Evolutionary conservation across 2,113 vertebrate genomes (phyloP).

Genomic region (Scortum barcoo): DNA sequence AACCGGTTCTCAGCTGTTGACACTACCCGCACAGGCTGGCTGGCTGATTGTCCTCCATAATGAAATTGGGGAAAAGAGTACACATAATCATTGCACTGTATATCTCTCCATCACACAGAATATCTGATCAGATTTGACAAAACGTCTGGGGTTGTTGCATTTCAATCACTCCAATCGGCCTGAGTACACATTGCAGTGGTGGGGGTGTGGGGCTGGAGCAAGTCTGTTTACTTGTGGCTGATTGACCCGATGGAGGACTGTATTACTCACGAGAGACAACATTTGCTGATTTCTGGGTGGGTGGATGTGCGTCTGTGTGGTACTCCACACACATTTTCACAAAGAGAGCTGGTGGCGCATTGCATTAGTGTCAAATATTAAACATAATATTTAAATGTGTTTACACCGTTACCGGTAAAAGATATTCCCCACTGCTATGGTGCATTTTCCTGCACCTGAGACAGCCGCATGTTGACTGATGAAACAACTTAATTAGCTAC

Average conservation of each 20-base stretch:
- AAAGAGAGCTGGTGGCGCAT: conserved; percentile 12
- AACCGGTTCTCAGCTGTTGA: conserved; percentile 17
- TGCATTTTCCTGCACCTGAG: conserved; percentile 12
- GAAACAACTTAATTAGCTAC: conserved; percentile 52
- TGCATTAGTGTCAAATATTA: conserved; percentile 28
- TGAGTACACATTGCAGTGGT: conserved; percentile 22
- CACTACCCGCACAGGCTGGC: conserved; percentile 1
- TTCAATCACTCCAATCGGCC: conserved; percentile 36
- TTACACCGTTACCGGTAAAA: conserved; percentile 45
- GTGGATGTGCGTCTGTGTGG: conserved; percentile 8
- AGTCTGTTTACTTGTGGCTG: conserved; percentile 25
- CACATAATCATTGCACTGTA: conserved; percentile 7
- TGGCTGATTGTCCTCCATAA: neutral
- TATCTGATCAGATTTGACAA: conserved; percentile 15
- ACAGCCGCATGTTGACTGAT: conserved; percentile 40
- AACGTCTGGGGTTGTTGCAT: neutral
- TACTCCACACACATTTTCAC: conserved; percentile 14
- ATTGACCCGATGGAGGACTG: conserved; percentile 17
- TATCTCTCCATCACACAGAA: conserved; percentile 22
- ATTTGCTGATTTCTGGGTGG: conserved; percentile 19
- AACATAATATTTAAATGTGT: conserved; percentile 32
- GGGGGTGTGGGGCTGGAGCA: neutral
- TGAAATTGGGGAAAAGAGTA: neutral
- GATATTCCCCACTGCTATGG: neutral
- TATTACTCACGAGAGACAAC: conserved; percentile 2